phyloP scores from a whole-genome alignment of 2,113 vertebrate species.

The Pogona vitticeps region DNA sequence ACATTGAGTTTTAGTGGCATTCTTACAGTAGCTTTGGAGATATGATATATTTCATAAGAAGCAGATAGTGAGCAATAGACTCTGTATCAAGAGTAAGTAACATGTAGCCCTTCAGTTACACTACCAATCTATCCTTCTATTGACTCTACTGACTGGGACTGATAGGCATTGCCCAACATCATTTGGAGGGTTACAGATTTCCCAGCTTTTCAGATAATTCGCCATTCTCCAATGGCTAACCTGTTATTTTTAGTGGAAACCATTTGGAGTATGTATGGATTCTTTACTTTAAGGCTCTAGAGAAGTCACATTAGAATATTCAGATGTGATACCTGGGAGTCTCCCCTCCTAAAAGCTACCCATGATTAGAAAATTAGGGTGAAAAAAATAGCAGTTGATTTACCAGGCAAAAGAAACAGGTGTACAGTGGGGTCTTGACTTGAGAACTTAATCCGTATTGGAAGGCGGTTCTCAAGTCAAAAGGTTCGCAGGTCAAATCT shows the following conservation, averaged over 20 bases:
- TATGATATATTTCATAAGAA: neutral
- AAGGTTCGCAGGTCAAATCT: too few relatives aligned
- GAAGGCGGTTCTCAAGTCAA: too few relatives aligned
- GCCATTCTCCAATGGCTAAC: neutral
- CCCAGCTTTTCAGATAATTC: too few relatives aligned
- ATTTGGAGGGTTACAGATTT: too few relatives aligned
- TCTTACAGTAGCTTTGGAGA: neutral
- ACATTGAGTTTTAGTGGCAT: neutral
- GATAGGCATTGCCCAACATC: too few relatives aligned
- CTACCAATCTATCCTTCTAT: too few relatives aligned
- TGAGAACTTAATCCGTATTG: too few relatives aligned
- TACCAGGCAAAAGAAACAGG: neutral
- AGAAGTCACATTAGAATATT: neutral
- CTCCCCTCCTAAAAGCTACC: neutral
- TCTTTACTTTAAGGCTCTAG: neutral
- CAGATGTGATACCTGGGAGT: neutral
- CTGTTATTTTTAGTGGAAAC: neutral
- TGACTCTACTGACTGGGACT: too few relatives aligned
- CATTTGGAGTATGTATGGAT: neutral
- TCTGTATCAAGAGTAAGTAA: too few relatives aligned
- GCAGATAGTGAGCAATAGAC: neutral
- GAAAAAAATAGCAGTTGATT: neutral
- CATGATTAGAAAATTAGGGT: neutral
- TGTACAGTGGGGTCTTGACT: too few relatives aligned
- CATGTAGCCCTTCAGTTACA: too few relatives aligned